Evolutionary conservation across 2,113 vertebrate genomes (phyloP), one percentile per base, ranked within the genome.

Genomic region (Aspidoscelis tigris): DNA sequence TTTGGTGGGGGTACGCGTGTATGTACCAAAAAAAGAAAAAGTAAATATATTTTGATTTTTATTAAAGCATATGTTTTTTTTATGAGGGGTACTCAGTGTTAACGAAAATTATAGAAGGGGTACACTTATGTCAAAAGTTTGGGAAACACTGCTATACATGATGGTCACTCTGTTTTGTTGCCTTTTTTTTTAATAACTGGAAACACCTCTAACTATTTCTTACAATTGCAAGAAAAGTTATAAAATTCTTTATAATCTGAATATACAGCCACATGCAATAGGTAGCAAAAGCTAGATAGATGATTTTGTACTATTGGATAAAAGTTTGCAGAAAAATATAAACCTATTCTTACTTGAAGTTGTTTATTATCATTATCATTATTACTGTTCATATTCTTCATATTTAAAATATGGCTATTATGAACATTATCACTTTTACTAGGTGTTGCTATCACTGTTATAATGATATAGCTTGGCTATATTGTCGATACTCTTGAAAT

Each of bases 261-360:
- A 55, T 26, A 78, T 2, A 8, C 1, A 47, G 5, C 24, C 44
- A 81, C 9, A 22, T 75, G 75, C 69, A 24, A 61, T 22, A 70
- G 64, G 24, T 78, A 69, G 64, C 26, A 86, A 65, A 53, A 55
- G 84, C 86, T 77, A 88, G 84, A 92, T 85, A 76, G 86, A 92
- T 86, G 50, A 68, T 39, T 84, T 87, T 64, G 47, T 10, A 78
- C 89, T 89, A 84, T 85, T 86, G 87, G 90, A 85, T 92, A 86
- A 84, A 92, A 93, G 90, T 91, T 87, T 86, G 83, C 88, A 92
- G 92, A 91, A 87, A 94, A 91, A 78, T 81, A 85, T 85, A 86
- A 93, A 90, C 92, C 87, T 70, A 84, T 82, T 76, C 87, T 94
- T 83, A 78, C 5, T 50, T 5, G 47, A 50, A 50, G 47, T 50